Evolutionary conservation across 2,113 vertebrate genomes (phyloP).

Genomic region (Peucedramus taeniatus): DNA sequence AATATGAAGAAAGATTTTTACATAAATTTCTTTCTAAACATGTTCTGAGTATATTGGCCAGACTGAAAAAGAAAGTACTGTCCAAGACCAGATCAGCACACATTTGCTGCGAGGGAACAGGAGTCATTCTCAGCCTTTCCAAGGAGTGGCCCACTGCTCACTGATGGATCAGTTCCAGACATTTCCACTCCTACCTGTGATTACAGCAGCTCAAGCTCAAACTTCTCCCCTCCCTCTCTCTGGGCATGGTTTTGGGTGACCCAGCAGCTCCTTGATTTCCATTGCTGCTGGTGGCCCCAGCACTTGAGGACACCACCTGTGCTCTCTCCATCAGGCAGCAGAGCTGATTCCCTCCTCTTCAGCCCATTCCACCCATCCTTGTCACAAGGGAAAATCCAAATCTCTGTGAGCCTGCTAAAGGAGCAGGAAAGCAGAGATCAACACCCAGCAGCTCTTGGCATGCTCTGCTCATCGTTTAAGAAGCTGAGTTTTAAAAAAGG

Average conservation of each 20-base stretch:
- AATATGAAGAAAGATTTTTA: background rate
- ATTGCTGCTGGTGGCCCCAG: background rate
- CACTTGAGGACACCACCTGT: background rate
- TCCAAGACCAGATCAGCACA: background rate
- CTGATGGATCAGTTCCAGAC: background rate
- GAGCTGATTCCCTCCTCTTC: background rate
- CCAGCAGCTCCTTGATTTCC: background rate
- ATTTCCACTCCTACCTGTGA: background rate
- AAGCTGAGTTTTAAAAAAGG: background rate
- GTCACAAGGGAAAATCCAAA: background rate
- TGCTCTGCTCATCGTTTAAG: background rate
- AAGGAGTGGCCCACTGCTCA: background rate
- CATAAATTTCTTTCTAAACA: background rate
- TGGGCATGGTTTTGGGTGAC: background rate
- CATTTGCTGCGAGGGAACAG: background rate
- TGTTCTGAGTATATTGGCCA: background rate
- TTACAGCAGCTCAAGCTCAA: constrained; percentile 6
- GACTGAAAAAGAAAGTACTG: background rate
- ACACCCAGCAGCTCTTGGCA: background rate
- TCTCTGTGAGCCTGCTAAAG: background rate
- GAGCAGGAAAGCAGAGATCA: background rate
- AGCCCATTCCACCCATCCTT: background rate
- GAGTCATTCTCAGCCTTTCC: background rate
- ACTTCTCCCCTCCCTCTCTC: background rate
- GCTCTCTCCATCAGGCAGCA: background rate